phyloP scores from a whole-genome alignment of 2,888 invertebrate species.

The Eupithecia vulgata region DNA sequence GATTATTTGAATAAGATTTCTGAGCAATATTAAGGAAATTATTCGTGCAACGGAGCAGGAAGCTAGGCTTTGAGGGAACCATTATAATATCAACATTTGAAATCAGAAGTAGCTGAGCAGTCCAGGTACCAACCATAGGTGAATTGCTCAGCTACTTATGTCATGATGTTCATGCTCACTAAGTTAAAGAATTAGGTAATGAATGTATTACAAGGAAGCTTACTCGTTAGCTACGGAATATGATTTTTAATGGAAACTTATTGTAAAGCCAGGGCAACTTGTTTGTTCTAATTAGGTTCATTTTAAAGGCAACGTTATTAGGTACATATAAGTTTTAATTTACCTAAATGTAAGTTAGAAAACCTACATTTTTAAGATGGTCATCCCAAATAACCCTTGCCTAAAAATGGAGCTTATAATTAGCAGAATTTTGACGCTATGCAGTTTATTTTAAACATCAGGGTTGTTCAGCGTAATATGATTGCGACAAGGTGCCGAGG shows the following conservation, averaged over 20 bases:
- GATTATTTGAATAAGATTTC: conserved; percentile 77
- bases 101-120: conserved; percentile 2
- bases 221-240: neutral
- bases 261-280: too few relatives aligned
- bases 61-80: conserved; percentile 40
- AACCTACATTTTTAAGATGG: neutral
- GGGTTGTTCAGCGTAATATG: neutral
- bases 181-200: neutral
- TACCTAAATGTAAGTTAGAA: neutral
- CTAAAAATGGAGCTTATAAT: neutral
- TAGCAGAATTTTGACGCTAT: neutral
- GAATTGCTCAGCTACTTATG: neutral
- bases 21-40: conserved; percentile 71
- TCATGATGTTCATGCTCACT: neutral
- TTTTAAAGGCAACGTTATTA: neutral
- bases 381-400: neutral
- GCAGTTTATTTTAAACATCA: neutral
- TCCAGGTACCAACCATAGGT: neutral
- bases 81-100: neutral
- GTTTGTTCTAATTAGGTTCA: neutral
- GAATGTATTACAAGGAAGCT: neutral
- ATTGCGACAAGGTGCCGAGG: conserved; percentile 15
- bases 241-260: neutral
- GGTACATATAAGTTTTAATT: neutral
- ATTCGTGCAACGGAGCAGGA: conserved; percentile 59